A percentile compares a stretch with the other conserved stretches of the same genome.
Evolutionary conservation across 2,888 invertebrate genomes (phyloP).

Genomic region (Asteroscopus sphinx): DNA sequence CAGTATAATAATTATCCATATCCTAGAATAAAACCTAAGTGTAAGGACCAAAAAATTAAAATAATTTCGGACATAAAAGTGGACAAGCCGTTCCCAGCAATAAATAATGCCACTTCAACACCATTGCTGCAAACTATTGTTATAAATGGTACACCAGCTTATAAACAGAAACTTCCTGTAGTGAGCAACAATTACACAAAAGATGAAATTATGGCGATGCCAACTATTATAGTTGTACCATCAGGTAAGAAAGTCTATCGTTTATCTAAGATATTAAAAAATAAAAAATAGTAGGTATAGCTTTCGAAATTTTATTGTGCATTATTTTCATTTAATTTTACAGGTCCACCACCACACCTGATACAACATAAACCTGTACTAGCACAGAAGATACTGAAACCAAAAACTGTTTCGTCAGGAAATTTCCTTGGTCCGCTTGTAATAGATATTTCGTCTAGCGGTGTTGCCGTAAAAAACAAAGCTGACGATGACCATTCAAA

Average conservation of each 20-base stretch:
- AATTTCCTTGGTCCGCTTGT: slow-evolving; percentile 68
- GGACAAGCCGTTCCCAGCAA: slow-evolving; percentile 63
- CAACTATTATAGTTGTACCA: slow-evolving; percentile 83
- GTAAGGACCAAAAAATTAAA: slow-evolving; percentile 75
- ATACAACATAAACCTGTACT: slow-evolving; percentile 54
- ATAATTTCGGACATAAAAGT: slow-evolving; percentile 84
- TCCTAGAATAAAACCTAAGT: slow-evolving; percentile 60
- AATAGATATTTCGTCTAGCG: slow-evolving; percentile 68
- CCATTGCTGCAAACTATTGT: slow-evolving; percentile 79
- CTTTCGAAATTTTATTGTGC: slow-evolving; percentile 3
- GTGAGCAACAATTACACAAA: slow-evolving; percentile 69
- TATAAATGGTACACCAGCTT: slow-evolving; percentile 82
- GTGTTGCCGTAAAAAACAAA: slow-evolving; percentile 8
- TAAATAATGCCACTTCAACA: slow-evolving; percentile 74
- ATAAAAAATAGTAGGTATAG: too few species aligned
- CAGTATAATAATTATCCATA: slow-evolving; percentile 48
- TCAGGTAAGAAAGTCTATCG: slow-evolving; percentile 70
- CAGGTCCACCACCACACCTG: slow-evolving; percentile 63
- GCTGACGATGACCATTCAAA: slow-evolving; percentile 25
- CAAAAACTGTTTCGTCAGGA: slow-evolving; percentile 43
- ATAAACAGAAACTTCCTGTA: slow-evolving; percentile 63
- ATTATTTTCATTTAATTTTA: slow-evolving; percentile 50
- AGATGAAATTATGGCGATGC: slow-evolving; percentile 89
- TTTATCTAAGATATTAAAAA: slow-evolving; percentile 1
- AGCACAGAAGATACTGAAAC: slow-evolving; percentile 50